phyloP scores from a whole-genome alignment of 2,888 invertebrate genomes.

The Biston stratarius region DNA sequence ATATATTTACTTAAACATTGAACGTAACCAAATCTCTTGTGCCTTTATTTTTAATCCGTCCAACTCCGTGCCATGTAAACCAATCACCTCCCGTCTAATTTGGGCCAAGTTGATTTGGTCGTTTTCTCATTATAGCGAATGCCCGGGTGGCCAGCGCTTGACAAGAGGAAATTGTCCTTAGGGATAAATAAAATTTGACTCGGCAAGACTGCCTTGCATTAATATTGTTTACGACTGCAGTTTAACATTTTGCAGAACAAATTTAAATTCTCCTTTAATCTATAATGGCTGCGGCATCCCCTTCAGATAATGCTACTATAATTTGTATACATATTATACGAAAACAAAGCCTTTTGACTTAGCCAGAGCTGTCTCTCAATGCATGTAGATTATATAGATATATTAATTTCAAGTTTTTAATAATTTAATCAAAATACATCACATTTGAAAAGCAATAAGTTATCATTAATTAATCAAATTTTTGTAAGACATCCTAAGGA shows the following conservation, averaged over 20 bases:
- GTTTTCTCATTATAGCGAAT: conserved; percentile 79
- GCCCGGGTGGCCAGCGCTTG: conserved; percentile 80
- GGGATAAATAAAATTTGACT: conserved; percentile 82
- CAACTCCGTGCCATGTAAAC: conserved; percentile 65
- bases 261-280: conserved; percentile 21
- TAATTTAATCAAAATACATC: too few species aligned
- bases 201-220: conserved; percentile 71
- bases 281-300: neutral
- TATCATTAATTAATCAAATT: too few species aligned
- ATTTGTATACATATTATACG: too few species aligned
- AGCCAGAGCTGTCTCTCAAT: too few species aligned
- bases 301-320: neutral
- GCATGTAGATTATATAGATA: too few species aligned
- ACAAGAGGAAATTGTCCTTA: conserved; percentile 82
- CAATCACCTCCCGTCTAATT: conserved; percentile 71
- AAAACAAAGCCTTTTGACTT: too few species aligned
- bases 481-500: too few species aligned
- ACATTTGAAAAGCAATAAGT: too few species aligned
- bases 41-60: too few species aligned
- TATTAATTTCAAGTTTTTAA: too few species aligned
- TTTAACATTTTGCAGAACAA: conserved; percentile 55
- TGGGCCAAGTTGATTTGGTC: conserved; percentile 76
- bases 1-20: too few species aligned
- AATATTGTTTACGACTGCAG: conserved; percentile 76
- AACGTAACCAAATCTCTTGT: too few species aligned